phyloP scores from a whole-genome alignment of 2,113 vertebrate species.

The Notechis scutatus region DNA sequence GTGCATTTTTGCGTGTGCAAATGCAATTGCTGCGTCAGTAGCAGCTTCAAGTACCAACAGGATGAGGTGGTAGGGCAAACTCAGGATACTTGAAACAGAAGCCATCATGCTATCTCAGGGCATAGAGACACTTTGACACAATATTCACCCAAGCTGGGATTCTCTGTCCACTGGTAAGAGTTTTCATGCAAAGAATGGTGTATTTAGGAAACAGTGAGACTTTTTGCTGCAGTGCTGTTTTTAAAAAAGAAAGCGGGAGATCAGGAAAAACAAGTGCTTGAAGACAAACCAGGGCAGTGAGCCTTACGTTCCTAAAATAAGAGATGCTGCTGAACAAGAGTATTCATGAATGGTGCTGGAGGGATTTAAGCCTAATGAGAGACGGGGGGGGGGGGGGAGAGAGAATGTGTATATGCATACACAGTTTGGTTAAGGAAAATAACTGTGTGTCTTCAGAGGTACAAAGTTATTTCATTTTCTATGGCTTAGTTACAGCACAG shows the following conservation, averaged over 20 bases:
- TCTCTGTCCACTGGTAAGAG: constrained; percentile 3
- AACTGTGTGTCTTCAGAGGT: neutral
- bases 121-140: neutral
- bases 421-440: neutral
- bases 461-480: neutral
- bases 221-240: neutral
- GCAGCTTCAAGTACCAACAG: neutral
- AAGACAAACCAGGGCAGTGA: neutral
- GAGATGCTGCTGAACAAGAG: neutral
- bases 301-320: neutral
- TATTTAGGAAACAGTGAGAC: neutral
- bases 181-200: neutral
- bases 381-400: neutral
- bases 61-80: neutral
- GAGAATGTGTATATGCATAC: neutral
- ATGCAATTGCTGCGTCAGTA: constrained; percentile 6
- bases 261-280: neutral
- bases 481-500: neutral
- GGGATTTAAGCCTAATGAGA: neutral
- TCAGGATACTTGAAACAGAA: neutral
- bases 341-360: neutral
- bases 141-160: neutral
- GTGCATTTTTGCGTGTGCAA: neutral
- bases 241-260: neutral
- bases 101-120: neutral